Base-by-base conservation (phyloP, 1,140 invertebrate genomes). In the Acromyrmex charruanus region DNA sequence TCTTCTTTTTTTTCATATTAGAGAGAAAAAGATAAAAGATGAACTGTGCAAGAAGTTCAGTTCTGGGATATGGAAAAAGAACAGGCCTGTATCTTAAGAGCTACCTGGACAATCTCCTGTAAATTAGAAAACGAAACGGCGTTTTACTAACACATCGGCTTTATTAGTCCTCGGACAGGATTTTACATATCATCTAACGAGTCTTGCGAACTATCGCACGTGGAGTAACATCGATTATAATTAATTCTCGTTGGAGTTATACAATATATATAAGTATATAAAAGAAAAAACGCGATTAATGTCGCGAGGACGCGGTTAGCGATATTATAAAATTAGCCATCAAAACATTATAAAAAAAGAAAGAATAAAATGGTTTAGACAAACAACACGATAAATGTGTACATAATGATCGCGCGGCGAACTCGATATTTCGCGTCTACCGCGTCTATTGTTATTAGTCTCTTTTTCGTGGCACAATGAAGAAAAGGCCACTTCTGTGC, bases 101-200 rank as follows among this genome's bases (percentile, higher is more conserved):
- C 39, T 12, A 44, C 10, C 9, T 44, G 39, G 39, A 9, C 10
- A 44, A n/a, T 1, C 4, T 0, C 35, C 35, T 39, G 35, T 5
- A 6, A 55, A 35, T 74, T 14, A 84, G 25, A n/a, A 75, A 59
- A 59, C 7, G 14, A 21, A 21, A 31, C 53, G 12, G 5, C 28
- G 9, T 5, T 44, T 84, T 84, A 75, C 69, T 74, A 61, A 84
- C 69, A 75, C 80, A 74, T 84, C 25, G 16, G 59, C 9, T 61
- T 84, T 84, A 74, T 84, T 84, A 84, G 55, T 74, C 55, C 69
- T 84, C 80, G 80, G 44, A 61, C n/a, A 51, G 21, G 16, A 25
- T 51, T 58, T 82, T 75, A 74, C 18, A 84, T 61, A 49, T 49
- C 7, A 10, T 51, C 25, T 49, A 61, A 18, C 28, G 69, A 35